Conservation (phyloP, 2,888 invertebrate genomes). For the Plagodis pulveraria region DNA sequence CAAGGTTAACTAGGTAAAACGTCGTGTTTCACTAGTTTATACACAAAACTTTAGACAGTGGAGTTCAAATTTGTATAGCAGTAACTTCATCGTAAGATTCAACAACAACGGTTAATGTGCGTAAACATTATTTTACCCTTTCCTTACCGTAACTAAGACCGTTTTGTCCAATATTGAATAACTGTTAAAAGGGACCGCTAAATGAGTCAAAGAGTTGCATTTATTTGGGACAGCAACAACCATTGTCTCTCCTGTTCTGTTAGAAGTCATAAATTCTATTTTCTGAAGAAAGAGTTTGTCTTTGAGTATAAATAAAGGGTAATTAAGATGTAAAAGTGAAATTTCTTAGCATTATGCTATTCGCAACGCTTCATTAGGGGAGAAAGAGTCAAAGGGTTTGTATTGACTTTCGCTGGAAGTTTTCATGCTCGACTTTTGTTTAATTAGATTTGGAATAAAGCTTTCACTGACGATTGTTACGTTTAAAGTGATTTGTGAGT, state of each 20-base stretch:
- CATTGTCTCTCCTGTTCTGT: slow-evolving; percentile 54
- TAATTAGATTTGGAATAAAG: slow-evolving; percentile 19
- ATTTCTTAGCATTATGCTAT: slow-evolving; percentile 61
- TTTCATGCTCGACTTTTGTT: slow-evolving; percentile 37
- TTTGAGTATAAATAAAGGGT: slow-evolving; percentile 63
- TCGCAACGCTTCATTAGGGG: slow-evolving; percentile 64
- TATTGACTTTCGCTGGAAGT: slow-evolving; percentile 71
- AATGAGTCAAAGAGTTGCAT: slow-evolving; percentile 74
- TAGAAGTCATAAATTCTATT: slow-evolving; percentile 72
- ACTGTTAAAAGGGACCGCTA: slow-evolving; percentile 74
- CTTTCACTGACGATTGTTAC: slow-evolving; percentile 22
- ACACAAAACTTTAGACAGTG: slow-evolving; percentile 8
- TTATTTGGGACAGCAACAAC: slow-evolving; percentile 64
- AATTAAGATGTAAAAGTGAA: slow-evolving; percentile 83
- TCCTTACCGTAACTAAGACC: slow-evolving; percentile 71
- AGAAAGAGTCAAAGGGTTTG: slow-evolving; percentile 52
- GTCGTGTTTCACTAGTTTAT: neutral
- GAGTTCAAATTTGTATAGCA: slow-evolving; percentile 21
- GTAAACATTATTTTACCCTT: slow-evolving; percentile 68
- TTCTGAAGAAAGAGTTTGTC: slow-evolving; percentile 61
- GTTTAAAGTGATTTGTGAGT: neutral
- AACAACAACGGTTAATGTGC: slow-evolving; percentile 44
- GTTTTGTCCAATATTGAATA: slow-evolving; percentile 65
- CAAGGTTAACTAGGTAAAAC: slow-evolving; percentile 40
- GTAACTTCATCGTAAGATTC: too few relatives aligned